Evolutionary conservation across 2,113 vertebrate genomes (phyloP), one percentile per base, ranked within the genome.

Genomic region (Macroglossus sobrinus): DNA sequence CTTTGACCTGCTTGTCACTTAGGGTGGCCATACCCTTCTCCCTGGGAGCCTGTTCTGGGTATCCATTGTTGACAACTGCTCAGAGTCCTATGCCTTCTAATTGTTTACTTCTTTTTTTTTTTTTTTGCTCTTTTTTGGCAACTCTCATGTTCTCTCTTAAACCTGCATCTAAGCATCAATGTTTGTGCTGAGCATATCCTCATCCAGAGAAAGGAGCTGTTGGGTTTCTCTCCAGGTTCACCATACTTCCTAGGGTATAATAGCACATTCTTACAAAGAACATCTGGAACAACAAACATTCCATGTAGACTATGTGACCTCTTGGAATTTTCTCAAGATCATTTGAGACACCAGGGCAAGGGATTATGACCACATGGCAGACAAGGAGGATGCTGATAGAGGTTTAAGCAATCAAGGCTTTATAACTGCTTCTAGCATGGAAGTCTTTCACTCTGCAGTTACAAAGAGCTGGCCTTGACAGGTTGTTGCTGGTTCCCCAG

Each of bases 401-500:
- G n/a, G 0, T 55, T 18, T 38, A 35, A 53, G 2, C n/a, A 61
- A 24, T 66, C 35, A 59, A 14, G 16, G 18, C 26, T 5, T 38
- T 35, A 18, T 7, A 11, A 12, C 21, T 2, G 0, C 55, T 47
- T 80, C 16, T 33, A 19, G 0, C 11, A 28, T 16, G 11, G 38
- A 85, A 79, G 71, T 28, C 14, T 93, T 76, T 22, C 16, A 3
- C 18, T 76, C 30, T 12, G 22, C 21, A 66, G 14, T 63, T 82
- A 47, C 64, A 84, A 47, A 91, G 64, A 81, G 53, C 59, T 84
- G 40, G 88, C 33, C 53, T 68, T 78, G 53, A 81, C 4, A 22
- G 55, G 71, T 55, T 68, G 28, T 81, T 69, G 53, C 47, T 89
- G 35, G 33, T 84, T 88, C 33, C 61, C 16, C 33, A 69, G 87